A percentile compares a stretch with the other conserved stretches of the same genome.
Conservation (phyloP, 2,888 invertebrate genomes). For the Malacosoma neustria region DNA sequence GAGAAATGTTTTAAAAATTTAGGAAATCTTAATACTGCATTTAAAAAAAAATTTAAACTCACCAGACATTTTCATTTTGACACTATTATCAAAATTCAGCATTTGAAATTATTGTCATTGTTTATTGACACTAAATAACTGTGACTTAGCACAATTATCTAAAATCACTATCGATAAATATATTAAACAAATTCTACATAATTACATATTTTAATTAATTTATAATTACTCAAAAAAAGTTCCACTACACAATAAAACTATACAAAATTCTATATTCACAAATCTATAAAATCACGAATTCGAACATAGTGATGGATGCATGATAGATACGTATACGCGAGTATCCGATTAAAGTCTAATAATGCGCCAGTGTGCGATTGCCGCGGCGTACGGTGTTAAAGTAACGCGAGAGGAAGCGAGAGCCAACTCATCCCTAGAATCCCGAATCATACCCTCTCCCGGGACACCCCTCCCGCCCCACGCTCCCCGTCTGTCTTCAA, state of each 20-base stretch:
- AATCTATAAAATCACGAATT: neutral
- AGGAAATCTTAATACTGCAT: no score
- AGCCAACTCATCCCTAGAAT: conserved; percentile 74
- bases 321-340: conserved; percentile 13
- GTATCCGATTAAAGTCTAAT: conserved; percentile 30
- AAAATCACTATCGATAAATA: no score
- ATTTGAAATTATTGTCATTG: conserved; percentile 23
- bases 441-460: conserved; percentile 70
- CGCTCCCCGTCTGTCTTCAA: conserved; percentile 52
- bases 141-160: no score
- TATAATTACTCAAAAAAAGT: no score
- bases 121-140: conserved; percentile 7
- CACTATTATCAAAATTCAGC: conserved; percentile 38
- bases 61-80: conserved; percentile 69
- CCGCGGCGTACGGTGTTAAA: conserved; percentile 64
- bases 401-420: conserved; percentile 72
- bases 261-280: no score
- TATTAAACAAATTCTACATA: no score
- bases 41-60: no score
- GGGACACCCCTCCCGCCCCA: conserved; percentile 47
- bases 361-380: conserved; percentile 46
- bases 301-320: conserved; percentile 2
- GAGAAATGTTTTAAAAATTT: no score
- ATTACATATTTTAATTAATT: no score
- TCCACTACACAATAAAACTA: no score